phyloP scores from a whole-genome alignment of 2,888 invertebrate genomes.

The Calliphora vomitoria region DNA sequence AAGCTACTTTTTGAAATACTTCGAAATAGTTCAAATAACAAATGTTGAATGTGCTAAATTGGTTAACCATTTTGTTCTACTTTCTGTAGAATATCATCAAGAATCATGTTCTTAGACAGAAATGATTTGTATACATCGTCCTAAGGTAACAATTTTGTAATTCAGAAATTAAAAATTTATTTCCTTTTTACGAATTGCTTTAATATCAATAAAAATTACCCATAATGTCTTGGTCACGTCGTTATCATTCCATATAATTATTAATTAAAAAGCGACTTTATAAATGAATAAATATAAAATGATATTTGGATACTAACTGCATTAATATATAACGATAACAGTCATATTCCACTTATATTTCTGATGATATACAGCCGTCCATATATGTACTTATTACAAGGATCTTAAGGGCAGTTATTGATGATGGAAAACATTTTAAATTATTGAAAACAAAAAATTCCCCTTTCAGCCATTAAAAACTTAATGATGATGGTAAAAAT shows the following conservation, averaged over 20 bases:
- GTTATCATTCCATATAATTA: neutral
- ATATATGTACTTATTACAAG: neutral
- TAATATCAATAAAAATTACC: too few relatives aligned
- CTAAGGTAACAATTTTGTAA: too few relatives aligned
- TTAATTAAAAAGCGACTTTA: neutral
- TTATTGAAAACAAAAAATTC: slow-evolving; percentile 33
- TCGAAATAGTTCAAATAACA: too few relatives aligned
- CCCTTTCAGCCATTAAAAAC: slow-evolving; percentile 14
- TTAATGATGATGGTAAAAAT: slow-evolving; percentile 40
- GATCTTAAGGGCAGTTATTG: slow-evolving; percentile 33
- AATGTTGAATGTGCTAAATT: too few relatives aligned
- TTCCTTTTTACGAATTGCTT: too few relatives aligned
- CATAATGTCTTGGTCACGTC: neutral
- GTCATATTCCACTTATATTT: neutral
- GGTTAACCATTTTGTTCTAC: too few relatives aligned
- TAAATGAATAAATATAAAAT: neutral
- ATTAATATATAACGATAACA: too few relatives aligned
- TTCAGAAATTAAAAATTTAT: too few relatives aligned
- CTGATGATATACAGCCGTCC: slow-evolving; percentile 30
- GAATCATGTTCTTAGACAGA: too few relatives aligned
- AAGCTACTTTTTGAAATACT: too few relatives aligned
- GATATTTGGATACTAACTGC: neutral
- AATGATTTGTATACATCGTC: too few relatives aligned
- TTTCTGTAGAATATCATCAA: too few relatives aligned
- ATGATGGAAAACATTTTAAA: slow-evolving; percentile 36